A percentile compares a stretch with the other conserved stretches of the same genome.
phyloP scores from a whole-genome alignment of 1,140 invertebrate species.

The Oryzaephilus surinamensis region DNA sequence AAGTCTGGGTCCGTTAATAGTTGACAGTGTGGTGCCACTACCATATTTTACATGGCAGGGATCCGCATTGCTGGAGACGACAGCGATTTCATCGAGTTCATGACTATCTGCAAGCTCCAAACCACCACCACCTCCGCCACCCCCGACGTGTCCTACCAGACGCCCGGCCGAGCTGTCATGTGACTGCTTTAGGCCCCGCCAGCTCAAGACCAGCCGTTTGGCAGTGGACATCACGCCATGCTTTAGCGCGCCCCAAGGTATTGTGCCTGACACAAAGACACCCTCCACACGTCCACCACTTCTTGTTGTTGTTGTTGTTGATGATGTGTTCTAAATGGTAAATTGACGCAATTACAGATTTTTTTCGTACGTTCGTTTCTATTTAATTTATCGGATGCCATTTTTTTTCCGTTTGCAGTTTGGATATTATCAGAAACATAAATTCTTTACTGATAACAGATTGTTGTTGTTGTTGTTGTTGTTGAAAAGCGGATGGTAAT shows the following conservation, averaged over 20 bases:
- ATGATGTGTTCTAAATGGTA: no score
- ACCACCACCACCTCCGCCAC: constrained; percentile 38
- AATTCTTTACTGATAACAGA: no score
- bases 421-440: no score
- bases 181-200: constrained; percentile 46
- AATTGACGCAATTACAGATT: no score
- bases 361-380: no score
- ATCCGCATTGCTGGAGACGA: constrained; percentile 52
- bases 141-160: constrained; percentile 33
- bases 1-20: constrained; percentile 50
- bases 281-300: background rate
- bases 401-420: no score
- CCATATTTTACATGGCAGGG: constrained; percentile 51
- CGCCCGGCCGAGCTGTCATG: constrained; percentile 36
- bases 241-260: constrained; percentile 13
- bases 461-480: no score
- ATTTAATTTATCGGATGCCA: no score
- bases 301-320: no score
- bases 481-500: no score
- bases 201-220: constrained; percentile 57
- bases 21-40: constrained; percentile 41
- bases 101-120: constrained; percentile 47
- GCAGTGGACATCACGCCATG: constrained; percentile 48
- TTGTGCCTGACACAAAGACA: constrained; percentile 9
- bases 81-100: constrained; percentile 67